Conservation (phyloP, 37 sponge, comb jelly and placozoan species). For the Spongia lamella region DNA sequence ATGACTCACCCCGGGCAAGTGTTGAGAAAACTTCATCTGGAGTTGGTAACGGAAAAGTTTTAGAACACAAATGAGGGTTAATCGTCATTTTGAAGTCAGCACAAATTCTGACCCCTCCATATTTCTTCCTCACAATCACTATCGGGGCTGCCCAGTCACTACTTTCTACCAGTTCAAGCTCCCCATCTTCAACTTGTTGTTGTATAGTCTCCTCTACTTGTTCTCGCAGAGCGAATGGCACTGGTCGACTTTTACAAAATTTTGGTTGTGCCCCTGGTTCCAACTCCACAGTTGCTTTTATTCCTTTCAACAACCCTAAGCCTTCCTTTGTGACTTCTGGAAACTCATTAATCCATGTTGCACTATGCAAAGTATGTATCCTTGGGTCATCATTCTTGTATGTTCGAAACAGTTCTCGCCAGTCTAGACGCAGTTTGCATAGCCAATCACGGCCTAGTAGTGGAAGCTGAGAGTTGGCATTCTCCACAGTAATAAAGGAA, state of each 20-base stretch:
- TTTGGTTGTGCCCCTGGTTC: slow-evolving; percentile 1
- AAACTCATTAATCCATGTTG: slow-evolving; percentile 12
- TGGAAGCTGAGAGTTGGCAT: neutral
- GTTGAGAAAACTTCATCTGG: slow-evolving; percentile 22
- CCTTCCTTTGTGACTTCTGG: slow-evolving; percentile 22
- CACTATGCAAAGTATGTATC: slow-evolving; percentile 12
- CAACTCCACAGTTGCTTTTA: slow-evolving; percentile 1
- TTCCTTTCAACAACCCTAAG: slow-evolving; percentile 9
- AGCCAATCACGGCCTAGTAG: slow-evolving; percentile 9
- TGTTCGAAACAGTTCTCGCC: neutral
- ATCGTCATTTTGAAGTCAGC: slow-evolving; percentile 16
- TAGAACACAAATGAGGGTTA: neutral
- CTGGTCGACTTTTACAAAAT: slow-evolving; percentile 14
- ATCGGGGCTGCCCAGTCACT: neutral
- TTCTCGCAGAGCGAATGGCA: slow-evolving; percentile 9
- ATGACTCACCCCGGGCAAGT: slow-evolving; percentile 8
- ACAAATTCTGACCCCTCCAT: slow-evolving; percentile 7
- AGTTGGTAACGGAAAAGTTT: slow-evolving; percentile 18
- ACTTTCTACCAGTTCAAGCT: too few species aligned
- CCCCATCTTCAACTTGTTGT: too few species aligned
- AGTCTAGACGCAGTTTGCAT: neutral
- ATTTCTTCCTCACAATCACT: neutral
- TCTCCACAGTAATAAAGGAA: neutral
- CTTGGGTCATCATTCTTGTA: slow-evolving; percentile 1
- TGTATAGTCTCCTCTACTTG: slow-evolving; percentile 1